These are phyloP conservation scores for Dicrurus megarhynchus DNA, from an alignment of 2,113 vertebrate species.

Conservation along the genomic window DNA sequence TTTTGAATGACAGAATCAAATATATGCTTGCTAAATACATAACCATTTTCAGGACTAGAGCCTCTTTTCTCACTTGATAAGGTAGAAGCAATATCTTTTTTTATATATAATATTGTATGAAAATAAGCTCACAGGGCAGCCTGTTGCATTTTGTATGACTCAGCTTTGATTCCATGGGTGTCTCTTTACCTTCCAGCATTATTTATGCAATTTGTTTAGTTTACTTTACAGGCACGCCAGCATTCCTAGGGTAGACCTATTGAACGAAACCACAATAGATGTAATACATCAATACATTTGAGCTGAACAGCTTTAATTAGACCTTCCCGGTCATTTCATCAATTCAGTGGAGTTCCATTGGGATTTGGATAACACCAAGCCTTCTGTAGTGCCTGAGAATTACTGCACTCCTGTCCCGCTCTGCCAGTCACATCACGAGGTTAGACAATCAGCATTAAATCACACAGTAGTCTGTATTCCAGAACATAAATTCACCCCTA, in stretches of 20 bases:
- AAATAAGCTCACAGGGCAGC: constrained; percentile 60
- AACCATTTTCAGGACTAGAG: neutral
- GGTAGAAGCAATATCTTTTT: constrained; percentile 17
- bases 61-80: neutral
- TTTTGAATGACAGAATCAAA: neutral
- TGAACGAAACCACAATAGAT: constrained; percentile 94
- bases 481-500: constrained; percentile 67
- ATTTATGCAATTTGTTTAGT: constrained; percentile 94
- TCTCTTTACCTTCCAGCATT: constrained; percentile 75
- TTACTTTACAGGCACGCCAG: constrained; percentile 87
- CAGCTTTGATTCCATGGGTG: constrained; percentile 48
- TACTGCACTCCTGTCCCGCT: constrained; percentile 58
- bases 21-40: neutral
- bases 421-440: constrained; percentile 76
- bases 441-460: constrained; percentile 78
- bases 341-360: constrained; percentile 81
- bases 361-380: constrained; percentile 83
- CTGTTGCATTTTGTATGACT: constrained; percentile 63
- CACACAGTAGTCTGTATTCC: constrained; percentile 55
- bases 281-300: constrained; percentile 99
- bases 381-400: constrained; percentile 87
- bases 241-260: constrained; percentile 87
- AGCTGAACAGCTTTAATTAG: constrained; percentile 99
- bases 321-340: constrained; percentile 96
- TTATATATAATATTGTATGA: constrained; percentile 36